These are phyloP conservation scores for Sitta carolinensis DNA, from an alignment of 2,797 vertebrate genomes.

Conservation along the genomic window DNA sequence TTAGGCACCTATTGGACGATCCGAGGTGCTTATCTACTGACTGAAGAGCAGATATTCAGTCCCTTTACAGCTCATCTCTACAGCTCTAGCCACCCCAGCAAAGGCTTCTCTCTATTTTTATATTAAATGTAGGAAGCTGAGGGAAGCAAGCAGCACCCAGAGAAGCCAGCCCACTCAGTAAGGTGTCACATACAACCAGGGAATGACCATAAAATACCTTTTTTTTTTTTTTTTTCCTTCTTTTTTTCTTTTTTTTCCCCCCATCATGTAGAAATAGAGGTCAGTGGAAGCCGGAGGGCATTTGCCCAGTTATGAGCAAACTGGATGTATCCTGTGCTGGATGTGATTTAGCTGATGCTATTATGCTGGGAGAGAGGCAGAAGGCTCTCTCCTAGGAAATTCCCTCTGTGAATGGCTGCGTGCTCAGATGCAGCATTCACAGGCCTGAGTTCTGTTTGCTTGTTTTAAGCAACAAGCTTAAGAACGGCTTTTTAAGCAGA, in stretches of 20 bases:
- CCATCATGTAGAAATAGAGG: neutral
- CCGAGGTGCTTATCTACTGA: neutral
- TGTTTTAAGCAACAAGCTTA: neutral
- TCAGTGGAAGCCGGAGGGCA: neutral
- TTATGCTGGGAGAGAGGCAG: neutral
- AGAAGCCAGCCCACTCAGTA: neutral
- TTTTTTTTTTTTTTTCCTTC: no score
- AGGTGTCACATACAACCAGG: neutral
- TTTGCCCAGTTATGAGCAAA: neutral
- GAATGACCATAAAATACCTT: neutral
- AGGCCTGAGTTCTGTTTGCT: neutral
- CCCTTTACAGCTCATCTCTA: neutral
- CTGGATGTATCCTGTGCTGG: neutral
- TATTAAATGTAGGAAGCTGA: neutral
- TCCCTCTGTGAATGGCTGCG: fast-evolving
- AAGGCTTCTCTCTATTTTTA: neutral
- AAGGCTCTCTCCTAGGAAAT: neutral
- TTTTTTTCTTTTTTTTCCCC: no score
- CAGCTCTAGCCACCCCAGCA: neutral
- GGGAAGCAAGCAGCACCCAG: neutral
- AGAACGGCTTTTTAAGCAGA: neutral
- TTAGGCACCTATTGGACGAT: neutral
- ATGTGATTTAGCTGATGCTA: neutral
- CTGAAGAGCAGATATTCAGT: neutral
- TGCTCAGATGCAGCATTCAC: neutral